Conservation (phyloP, 2,113 vertebrate genomes). For the Chrysochloris asiatica region DNA sequence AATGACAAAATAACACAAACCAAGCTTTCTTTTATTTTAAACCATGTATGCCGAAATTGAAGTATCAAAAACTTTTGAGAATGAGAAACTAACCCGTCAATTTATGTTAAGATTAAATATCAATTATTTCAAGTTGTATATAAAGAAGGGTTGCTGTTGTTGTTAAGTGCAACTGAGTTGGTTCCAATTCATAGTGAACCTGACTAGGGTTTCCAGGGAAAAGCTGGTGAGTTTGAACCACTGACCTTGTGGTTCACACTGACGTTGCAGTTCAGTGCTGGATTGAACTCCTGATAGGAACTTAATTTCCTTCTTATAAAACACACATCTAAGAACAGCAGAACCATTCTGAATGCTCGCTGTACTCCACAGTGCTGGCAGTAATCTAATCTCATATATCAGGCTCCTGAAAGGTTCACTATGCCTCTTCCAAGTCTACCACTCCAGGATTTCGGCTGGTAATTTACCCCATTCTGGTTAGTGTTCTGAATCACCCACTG, state of each 20-base stretch:
- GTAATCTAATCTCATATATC: neutral
- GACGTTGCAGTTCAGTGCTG: too few relatives aligned
- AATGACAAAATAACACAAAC: conserved; percentile 25
- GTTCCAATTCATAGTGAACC: too few relatives aligned
- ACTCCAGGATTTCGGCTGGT: neutral
- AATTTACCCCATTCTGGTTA: too few relatives aligned
- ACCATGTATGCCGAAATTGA: neutral
- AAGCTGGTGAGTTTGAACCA: too few relatives aligned
- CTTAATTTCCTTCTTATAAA: neutral
- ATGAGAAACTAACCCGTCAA: neutral
- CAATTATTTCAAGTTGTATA: neutral
- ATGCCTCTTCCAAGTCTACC: neutral
- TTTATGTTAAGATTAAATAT: conserved; percentile 28
- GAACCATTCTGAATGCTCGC: neutral
- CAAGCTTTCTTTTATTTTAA: conserved; percentile 3
- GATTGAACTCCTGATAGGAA: neutral
- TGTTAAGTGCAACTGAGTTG: too few relatives aligned
- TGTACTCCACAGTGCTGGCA: neutral
- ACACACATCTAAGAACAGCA: neutral
- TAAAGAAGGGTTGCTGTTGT: too few relatives aligned
- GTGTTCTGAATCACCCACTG: too few relatives aligned
- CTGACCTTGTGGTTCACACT: too few relatives aligned
- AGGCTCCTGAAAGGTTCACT: neutral
- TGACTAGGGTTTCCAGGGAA: too few relatives aligned
- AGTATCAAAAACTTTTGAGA: neutral